Evolutionary conservation across 1,140 invertebrate species (phyloP).

Genomic region (Diachasmimorpha longicaudata): DNA sequence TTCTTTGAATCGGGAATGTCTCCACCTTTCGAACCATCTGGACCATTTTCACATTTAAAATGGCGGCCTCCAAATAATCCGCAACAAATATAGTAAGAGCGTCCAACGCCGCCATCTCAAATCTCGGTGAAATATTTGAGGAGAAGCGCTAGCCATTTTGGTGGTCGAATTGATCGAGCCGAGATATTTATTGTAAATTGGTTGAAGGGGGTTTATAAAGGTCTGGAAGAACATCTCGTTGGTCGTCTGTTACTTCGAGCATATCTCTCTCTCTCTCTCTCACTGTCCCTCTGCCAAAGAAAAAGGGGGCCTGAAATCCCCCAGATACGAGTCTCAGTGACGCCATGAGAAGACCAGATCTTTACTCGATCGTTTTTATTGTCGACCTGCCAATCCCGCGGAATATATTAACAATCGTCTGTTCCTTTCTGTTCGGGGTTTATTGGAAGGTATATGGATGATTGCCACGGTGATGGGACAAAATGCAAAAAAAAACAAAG

Average conservation of each 20-base stretch:
- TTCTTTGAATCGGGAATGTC: neutral
- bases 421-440: neutral
- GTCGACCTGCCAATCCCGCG: constrained; percentile 19
- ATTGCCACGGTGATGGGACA: neutral
- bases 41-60: neutral
- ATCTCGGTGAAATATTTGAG: neutral
- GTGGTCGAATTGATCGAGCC: neutral
- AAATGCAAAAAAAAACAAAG: neutral
- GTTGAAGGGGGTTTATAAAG: neutral
- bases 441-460: constrained; percentile 4
- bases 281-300: neutral
- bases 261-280: neutral
- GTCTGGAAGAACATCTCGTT: neutral
- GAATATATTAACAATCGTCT: constrained; percentile 27
- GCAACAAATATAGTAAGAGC: neutral
- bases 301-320: constrained; percentile 26
- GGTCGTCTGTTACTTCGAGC: neutral
- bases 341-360: constrained; percentile 20
- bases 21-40: neutral
- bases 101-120: neutral
- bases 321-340: constrained; percentile 29
- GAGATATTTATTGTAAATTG: constrained; percentile 9
- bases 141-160: neutral
- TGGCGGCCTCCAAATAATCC: neutral
- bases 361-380: constrained; percentile 21